These are phyloP conservation scores for Drosophila nikananu DNA, from an alignment of 1,140 invertebrate genomes.

Conservation along the genomic window DNA sequence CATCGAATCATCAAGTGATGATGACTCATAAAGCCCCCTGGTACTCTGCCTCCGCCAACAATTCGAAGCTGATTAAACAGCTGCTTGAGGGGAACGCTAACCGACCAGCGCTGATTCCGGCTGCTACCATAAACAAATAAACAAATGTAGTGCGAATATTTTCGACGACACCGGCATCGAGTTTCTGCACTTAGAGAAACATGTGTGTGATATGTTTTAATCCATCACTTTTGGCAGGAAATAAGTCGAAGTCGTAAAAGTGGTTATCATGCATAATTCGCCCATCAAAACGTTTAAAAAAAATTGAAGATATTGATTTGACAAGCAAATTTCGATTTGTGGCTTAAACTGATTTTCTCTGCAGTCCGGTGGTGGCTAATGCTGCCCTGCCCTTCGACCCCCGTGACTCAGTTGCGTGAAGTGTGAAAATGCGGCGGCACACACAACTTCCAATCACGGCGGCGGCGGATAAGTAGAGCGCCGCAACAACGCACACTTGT, in stretches of 20 bases:
- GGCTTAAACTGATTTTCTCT: constrained; percentile 17
- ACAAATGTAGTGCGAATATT: constrained; percentile 43
- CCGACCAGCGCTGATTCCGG: constrained; percentile 33
- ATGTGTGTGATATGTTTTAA: neutral
- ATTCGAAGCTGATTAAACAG: constrained; percentile 54
- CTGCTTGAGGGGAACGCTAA: constrained; percentile 44
- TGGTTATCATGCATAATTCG: neutral
- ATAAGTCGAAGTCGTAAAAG: neutral
- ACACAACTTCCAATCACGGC: constrained; percentile 66
- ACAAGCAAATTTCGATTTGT: neutral
- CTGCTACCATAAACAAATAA: constrained; percentile 53
- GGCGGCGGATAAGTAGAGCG: constrained; percentile 57
- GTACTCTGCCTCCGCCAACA: constrained; percentile 12
- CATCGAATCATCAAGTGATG: constrained; percentile 7
- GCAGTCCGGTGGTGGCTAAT: neutral
- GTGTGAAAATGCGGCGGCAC: constrained; percentile 63
- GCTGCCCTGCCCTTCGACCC: constrained; percentile 13
- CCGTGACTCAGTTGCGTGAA: constrained; percentile 65
- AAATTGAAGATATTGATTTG: constrained; percentile 5
- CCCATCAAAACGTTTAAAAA: neutral
- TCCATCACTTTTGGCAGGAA: neutral
- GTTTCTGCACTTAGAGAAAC: constrained; percentile 30
- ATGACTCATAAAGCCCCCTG: constrained; percentile 32
- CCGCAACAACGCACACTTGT: constrained; percentile 64
- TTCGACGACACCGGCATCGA: constrained; percentile 44